Conservation (phyloP, 2,797 vertebrate species). For the Nasua narica region DNA sequence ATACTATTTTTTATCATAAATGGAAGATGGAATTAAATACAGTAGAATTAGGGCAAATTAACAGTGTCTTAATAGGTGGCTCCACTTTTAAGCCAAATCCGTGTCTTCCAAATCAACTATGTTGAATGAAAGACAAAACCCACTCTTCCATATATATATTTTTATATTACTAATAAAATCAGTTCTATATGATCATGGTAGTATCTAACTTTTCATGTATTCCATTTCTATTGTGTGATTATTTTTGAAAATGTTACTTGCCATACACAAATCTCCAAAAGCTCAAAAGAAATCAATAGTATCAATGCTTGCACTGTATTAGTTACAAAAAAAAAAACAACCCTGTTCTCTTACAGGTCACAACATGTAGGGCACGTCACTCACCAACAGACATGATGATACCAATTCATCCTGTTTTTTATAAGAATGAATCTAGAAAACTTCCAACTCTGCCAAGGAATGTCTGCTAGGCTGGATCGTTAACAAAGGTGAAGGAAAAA, state of each 20-base stretch:
- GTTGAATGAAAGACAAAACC: not conserved
- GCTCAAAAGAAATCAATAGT: not conserved
- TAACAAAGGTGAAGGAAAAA: not conserved
- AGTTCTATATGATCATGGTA: not conserved
- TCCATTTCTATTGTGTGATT: not conserved
- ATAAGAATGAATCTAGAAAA: not conserved
- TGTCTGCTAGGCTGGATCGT: not conserved
- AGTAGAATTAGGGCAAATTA: not conserved
- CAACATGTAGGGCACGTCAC: not conserved
- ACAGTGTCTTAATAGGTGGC: not conserved
- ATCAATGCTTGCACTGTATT: not conserved
- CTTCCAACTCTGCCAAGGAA: not conserved
- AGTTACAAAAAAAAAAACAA: not conserved
- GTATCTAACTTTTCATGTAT: not conserved
- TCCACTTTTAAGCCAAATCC: not conserved
- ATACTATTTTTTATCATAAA: not conserved
- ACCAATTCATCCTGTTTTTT: not conserved
- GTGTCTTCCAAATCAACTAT: not conserved
- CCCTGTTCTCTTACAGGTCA: not conserved
- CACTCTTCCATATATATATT: not conserved
- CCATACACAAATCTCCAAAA: not conserved
- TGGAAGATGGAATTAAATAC: not conserved
- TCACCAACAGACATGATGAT: not conserved
- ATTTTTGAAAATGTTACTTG: not conserved
- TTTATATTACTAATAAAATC: not conserved